phyloP scores from a whole-genome alignment of 2,888 invertebrate genomes.

The Mechanitis messenoides region DNA sequence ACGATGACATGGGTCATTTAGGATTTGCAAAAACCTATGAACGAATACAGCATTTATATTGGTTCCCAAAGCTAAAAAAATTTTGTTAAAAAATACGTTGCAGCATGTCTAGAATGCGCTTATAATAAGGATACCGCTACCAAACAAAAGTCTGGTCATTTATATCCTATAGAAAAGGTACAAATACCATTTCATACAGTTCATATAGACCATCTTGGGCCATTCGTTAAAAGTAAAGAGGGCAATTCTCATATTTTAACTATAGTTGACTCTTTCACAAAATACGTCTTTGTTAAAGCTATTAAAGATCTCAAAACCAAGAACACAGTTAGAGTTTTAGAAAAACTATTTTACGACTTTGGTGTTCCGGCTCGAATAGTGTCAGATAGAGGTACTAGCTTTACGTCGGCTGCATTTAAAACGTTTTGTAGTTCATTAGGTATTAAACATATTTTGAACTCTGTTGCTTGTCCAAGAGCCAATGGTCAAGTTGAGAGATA shows the following conservation, averaged over 20 bases:
- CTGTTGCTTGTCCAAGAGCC: slow-evolving; percentile 27
- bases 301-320: slow-evolving; percentile 37
- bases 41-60: slow-evolving; percentile 40
- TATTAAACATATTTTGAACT: slow-evolving; percentile 34
- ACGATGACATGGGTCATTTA: slow-evolving; percentile 50
- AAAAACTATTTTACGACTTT: slow-evolving; percentile 32
- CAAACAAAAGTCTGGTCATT: slow-evolving; percentile 32
- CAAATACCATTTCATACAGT: slow-evolving; percentile 48
- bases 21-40: slow-evolving; percentile 41
- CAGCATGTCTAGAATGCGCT: slow-evolving; percentile 47
- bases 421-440: slow-evolving; percentile 35
- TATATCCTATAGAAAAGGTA: slow-evolving; percentile 52
- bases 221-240: slow-evolving; percentile 40
- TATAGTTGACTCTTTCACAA: slow-evolving; percentile 46
- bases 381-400: slow-evolving; percentile 46
- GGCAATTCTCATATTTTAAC: slow-evolving; percentile 42
- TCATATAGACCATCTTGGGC: slow-evolving; percentile 55
- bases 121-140: slow-evolving; percentile 35
- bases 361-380: slow-evolving; percentile 33
- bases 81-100: slow-evolving; percentile 49
- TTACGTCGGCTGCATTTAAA: slow-evolving; percentile 42
- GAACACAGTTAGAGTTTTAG: slow-evolving; percentile 35
- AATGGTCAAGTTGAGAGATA: slow-evolving; percentile 37
- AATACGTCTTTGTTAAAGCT: slow-evolving; percentile 40
- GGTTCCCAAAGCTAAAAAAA: slow-evolving; percentile 47